Percentiles rank a stretch among this genome's conserved stretches.
Conservation (phyloP, 2,888 invertebrate genomes). For the Heliothis peltigera region DNA sequence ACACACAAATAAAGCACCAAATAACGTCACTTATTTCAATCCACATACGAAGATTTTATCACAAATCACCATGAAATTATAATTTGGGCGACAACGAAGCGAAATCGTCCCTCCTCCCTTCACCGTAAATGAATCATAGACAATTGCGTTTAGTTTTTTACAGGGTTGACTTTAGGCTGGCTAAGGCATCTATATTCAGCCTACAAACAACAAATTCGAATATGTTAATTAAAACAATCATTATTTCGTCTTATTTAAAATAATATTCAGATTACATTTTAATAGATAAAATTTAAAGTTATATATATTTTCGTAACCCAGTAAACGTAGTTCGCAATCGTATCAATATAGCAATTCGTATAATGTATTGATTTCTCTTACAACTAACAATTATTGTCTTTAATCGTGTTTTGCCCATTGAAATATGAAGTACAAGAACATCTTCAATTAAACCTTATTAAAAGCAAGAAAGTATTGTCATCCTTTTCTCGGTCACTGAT, state of each 20-base stretch:
- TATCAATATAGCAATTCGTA: no score
- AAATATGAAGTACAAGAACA: conserved; percentile 8
- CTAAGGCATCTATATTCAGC: conserved; percentile 45
- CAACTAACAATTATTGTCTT: not conserved
- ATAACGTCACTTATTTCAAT: conserved; percentile 79
- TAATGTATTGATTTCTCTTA: not conserved
- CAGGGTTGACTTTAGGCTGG: conserved; percentile 43
- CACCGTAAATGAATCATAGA: conserved; percentile 85
- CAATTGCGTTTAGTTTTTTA: conserved; percentile 61
- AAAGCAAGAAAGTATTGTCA: conserved; percentile 1
- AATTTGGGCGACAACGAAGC: conserved; percentile 87
- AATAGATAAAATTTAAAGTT: no score
- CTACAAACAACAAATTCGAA: not conserved
- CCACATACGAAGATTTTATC: conserved; percentile 75
- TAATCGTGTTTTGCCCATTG: not conserved
- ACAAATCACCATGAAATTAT: conserved; percentile 81
- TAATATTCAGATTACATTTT: no score
- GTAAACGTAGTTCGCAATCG: no score
- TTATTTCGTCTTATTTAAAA: not conserved
- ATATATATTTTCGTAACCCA: no score
- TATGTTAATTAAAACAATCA: no score
- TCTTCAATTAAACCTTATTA: no score
- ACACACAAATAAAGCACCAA: conserved; percentile 75
- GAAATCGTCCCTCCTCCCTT: conserved; percentile 86
- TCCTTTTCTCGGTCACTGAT: conserved; percentile 33